Conservation (phyloP, 2,888 invertebrate genomes). For the Hydraecia micacea region DNA sequence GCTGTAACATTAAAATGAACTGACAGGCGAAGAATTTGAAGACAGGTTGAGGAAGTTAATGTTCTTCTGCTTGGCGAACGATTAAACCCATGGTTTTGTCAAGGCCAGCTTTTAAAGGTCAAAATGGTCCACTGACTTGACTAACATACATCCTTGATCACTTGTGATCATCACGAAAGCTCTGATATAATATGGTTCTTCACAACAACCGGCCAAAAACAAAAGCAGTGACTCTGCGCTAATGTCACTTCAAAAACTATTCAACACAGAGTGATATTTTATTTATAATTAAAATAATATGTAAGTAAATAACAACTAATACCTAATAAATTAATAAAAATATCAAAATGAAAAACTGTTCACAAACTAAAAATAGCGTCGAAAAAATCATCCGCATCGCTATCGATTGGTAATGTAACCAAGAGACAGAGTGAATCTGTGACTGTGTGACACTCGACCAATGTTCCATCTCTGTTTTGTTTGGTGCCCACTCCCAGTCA, state of each 20-base stretch:
- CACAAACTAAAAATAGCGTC: too few relatives aligned
- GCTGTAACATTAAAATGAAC: slow-evolving; percentile 13
- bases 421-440: too few relatives aligned
- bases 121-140: not conserved
- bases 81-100: not conserved
- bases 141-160: not conserved
- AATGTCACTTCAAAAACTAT: not conserved
- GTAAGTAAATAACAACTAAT: too few relatives aligned
- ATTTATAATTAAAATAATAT: too few relatives aligned
- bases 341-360: too few relatives aligned
- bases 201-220: not conserved
- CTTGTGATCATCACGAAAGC: not conserved
- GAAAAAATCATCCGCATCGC: too few relatives aligned
- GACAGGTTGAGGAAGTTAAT: slow-evolving; percentile 26
- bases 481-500: not conserved
- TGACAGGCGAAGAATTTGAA: slow-evolving; percentile 30
- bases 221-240: too few relatives aligned
- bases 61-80: not conserved
- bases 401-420: too few relatives aligned
- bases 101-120: not conserved
- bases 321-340: too few relatives aligned
- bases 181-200: not conserved
- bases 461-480: not conserved
- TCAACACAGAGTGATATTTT: not conserved
- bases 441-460: not conserved